These are phyloP conservation scores for Neelides sp. DNA, from an alignment of 1,140 invertebrate species.

Conservation along the genomic window DNA sequence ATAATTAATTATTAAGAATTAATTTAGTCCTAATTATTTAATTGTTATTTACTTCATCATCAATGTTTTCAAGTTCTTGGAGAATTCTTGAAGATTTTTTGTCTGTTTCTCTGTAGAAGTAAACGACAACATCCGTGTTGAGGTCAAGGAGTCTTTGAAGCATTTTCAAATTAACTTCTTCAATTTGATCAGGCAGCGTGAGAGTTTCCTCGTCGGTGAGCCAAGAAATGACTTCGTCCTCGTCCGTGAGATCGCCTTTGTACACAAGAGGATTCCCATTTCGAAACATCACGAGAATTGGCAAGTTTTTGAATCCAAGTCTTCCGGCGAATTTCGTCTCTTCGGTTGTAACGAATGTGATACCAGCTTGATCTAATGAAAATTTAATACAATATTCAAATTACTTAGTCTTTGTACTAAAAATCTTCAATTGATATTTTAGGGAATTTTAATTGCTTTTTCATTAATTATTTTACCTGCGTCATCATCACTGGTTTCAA, in stretches of 20 bases:
- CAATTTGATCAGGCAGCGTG: constrained; percentile 82
- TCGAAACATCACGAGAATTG: constrained; percentile 75
- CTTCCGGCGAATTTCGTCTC: constrained; percentile 68
- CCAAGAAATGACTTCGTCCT: constrained; percentile 80
- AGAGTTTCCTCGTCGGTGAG: constrained; percentile 80
- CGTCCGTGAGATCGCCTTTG: constrained; percentile 65
- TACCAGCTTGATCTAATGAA: constrained; percentile 47
- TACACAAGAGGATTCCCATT: constrained; percentile 46
- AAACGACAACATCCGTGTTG: constrained; percentile 77
- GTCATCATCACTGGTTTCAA: constrained; percentile 88
- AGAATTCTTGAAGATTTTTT: constrained; percentile 81
- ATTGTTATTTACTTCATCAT: too few relatives aligned
- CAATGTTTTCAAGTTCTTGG: constrained; percentile 82
- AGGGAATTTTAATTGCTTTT: too few relatives aligned
- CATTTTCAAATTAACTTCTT: constrained; percentile 84
- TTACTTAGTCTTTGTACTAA: background rate
- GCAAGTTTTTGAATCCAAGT: constrained; percentile 69
- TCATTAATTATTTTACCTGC: constrained; percentile 55
- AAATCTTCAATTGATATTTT: too few relatives aligned
- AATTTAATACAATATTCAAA: background rate
- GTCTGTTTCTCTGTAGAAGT: constrained; percentile 78
- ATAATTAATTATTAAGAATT: too few relatives aligned
- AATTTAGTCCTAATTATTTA: too few relatives aligned
- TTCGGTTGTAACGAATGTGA: constrained; percentile 85
- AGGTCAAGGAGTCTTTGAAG: constrained; percentile 77